phyloP scores from a whole-genome alignment of 2,888 invertebrate species.

The Nemurella pictetii region DNA sequence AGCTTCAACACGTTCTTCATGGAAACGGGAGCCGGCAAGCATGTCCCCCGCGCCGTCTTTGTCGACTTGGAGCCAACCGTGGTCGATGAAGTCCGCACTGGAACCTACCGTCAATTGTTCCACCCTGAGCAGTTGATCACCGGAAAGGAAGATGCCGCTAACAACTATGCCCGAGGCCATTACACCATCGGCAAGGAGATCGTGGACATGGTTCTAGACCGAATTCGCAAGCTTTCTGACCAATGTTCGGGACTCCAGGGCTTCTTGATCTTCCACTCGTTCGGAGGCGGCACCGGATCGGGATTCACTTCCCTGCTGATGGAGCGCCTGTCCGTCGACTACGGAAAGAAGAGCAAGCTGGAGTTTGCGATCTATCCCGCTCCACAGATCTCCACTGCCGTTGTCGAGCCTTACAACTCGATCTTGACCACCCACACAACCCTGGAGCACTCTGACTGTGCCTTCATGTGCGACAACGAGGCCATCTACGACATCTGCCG shows the following conservation, averaged over 20 bases:
- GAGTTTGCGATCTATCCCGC: constrained; percentile 65
- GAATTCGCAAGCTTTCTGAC: constrained; percentile 74
- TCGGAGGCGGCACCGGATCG: constrained; percentile 60
- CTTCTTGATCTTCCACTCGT: constrained; percentile 93
- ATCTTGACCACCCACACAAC: constrained; percentile 65
- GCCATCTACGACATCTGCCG: constrained; percentile 62
- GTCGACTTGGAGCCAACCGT: constrained; percentile 97
- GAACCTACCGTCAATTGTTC: constrained; percentile 77
- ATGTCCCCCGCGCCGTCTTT: constrained; percentile 92
- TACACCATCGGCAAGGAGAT: constrained; percentile 82
- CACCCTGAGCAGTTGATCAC: constrained; percentile 37
- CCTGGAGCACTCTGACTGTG: constrained; percentile 65
- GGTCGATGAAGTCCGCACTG: constrained; percentile 83
- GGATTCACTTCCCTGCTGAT: constrained; percentile 64
- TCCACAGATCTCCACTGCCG: constrained; percentile 52
- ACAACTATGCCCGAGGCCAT: constrained; percentile 64
- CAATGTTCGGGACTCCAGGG: constrained; percentile 70
- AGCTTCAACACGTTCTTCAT: constrained; percentile 94
- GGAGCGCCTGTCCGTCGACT: constrained; percentile 63
- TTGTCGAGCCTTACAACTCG: constrained; percentile 63
- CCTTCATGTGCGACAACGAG: constrained; percentile 62
- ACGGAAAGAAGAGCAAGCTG: constrained; percentile 63
- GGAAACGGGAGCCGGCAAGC: constrained; percentile 94
- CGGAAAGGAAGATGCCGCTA: constrained; percentile 37
- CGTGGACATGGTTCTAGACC: constrained; percentile 70